Conservation (phyloP, 2,113 vertebrate genomes). For the Nettapus auritus region DNA sequence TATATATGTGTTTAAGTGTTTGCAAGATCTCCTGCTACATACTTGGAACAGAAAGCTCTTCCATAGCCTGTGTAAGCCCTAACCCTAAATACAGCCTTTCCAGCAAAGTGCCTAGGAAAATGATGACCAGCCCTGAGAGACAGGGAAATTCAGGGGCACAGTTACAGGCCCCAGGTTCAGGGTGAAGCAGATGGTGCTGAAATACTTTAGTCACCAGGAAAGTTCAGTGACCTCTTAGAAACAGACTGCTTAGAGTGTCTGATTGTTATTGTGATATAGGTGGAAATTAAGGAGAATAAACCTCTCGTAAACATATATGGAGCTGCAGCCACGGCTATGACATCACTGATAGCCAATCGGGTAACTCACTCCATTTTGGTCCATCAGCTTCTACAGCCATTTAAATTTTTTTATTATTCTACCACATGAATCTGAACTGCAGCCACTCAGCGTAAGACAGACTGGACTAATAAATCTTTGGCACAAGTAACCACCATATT, state of each 20-base stretch:
- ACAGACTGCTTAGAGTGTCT: not conserved
- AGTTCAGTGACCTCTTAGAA: not conserved
- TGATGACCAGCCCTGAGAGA: not conserved
- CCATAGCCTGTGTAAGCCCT: not conserved
- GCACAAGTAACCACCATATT: constrained; percentile 58
- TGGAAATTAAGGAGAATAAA: constrained; percentile 56
- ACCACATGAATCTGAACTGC: constrained; percentile 69
- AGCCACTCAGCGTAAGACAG: constrained; percentile 60
- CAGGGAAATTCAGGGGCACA: not conserved
- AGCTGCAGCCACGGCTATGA: constrained; percentile 39
- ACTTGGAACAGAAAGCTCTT: not conserved
- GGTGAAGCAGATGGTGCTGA: not conserved
- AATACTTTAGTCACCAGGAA: not conserved
- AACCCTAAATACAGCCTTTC: not conserved
- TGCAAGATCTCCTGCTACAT: not conserved
- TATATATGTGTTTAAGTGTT: not conserved
- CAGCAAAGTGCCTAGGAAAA: not conserved
- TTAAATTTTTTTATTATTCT: constrained; percentile 59
- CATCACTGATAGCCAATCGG: constrained; percentile 45
- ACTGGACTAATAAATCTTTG: constrained; percentile 72
- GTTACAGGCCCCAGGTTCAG: not conserved
- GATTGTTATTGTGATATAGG: not conserved
- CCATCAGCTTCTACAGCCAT: constrained; percentile 57
- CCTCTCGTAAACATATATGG: constrained; percentile 30
- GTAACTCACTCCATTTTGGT: constrained; percentile 48